phyloP scores from a whole-genome alignment of 2,797 vertebrate species.

The Eptatretus atami region DNA sequence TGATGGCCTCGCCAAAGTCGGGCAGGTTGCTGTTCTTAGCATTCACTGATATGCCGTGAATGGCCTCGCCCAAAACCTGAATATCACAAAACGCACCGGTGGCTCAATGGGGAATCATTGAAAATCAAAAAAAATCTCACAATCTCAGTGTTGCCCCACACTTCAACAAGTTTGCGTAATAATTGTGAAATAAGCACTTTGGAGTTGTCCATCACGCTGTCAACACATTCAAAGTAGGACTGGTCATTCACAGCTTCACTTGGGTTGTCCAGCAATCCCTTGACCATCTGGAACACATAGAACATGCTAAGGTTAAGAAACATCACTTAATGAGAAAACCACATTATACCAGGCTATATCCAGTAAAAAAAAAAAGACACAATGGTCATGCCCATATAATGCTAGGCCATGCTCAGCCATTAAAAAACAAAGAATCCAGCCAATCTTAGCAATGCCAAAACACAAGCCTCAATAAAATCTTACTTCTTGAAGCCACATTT shows the following conservation, averaged over 20 bases:
- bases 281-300: slow-evolving; percentile 28
- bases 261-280: slow-evolving; percentile 66
- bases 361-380: too few relatives aligned
- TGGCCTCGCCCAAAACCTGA: slow-evolving; percentile 71
- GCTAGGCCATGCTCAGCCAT: too few relatives aligned
- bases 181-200: slow-evolving; percentile 26
- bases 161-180: not conserved
- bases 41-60: slow-evolving; percentile 86
- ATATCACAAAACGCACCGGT: not conserved
- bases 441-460: too few relatives aligned
- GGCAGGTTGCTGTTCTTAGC: slow-evolving; percentile 81
- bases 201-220: slow-evolving; percentile 94
- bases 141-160: not conserved
- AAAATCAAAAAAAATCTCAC: not conserved
- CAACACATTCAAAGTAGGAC: slow-evolving; percentile 85
- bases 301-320: too few relatives aligned
- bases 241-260: slow-evolving; percentile 53
- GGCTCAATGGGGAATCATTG: not conserved
- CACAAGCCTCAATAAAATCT: too few relatives aligned
- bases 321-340: too few relatives aligned
- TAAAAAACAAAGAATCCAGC: too few relatives aligned
- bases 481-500: too few relatives aligned
- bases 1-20: slow-evolving; percentile 61
- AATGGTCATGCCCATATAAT: too few relatives aligned
- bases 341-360: too few relatives aligned